phyloP scores from a whole-genome alignment of 1,140 invertebrate species.

The Ylistrum balloti region DNA sequence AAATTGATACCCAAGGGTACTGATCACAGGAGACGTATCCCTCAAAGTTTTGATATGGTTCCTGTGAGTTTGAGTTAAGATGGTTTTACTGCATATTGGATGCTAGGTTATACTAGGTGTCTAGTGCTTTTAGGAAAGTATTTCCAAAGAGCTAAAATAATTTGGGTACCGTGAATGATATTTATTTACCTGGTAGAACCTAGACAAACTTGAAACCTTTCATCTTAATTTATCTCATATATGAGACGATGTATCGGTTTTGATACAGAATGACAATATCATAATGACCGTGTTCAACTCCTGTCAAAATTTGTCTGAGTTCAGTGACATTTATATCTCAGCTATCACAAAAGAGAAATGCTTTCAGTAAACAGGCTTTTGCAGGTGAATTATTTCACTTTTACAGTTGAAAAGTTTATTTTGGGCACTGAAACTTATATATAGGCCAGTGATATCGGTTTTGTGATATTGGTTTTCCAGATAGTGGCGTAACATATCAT shows the following conservation, averaged over 20 bases:
- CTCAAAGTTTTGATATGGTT: too few species aligned
- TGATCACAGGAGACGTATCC: too few species aligned
- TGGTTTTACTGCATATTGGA: too few species aligned
- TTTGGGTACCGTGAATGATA: too few species aligned
- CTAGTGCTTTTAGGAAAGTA: too few species aligned
- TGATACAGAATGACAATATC: slow-evolving; percentile 33
- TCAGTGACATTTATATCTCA: neutral
- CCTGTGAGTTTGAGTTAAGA: too few species aligned
- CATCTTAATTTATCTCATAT: neutral
- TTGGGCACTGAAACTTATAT: neutral
- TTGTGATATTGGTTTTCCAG: slow-evolving; percentile 38
- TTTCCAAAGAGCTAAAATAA: too few species aligned
- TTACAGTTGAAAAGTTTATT: slow-evolving; percentile 40
- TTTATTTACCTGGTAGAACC: too few species aligned
- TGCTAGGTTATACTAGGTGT: too few species aligned
- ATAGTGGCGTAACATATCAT: neutral
- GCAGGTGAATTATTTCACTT: slow-evolving; percentile 30
- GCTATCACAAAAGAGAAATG: neutral
- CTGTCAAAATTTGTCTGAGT: slow-evolving; percentile 11
- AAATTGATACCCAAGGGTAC: too few species aligned
- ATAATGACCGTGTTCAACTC: neutral
- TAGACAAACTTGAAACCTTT: too few species aligned
- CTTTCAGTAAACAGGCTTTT: slow-evolving; percentile 35
- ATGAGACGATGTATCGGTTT: neutral
- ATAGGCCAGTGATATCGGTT: slow-evolving; percentile 27